Evolutionary conservation across 2,113 vertebrate genomes (phyloP), one percentile per base, ranked within the genome.

Genomic region (Puntigrus tetrazona): DNA sequence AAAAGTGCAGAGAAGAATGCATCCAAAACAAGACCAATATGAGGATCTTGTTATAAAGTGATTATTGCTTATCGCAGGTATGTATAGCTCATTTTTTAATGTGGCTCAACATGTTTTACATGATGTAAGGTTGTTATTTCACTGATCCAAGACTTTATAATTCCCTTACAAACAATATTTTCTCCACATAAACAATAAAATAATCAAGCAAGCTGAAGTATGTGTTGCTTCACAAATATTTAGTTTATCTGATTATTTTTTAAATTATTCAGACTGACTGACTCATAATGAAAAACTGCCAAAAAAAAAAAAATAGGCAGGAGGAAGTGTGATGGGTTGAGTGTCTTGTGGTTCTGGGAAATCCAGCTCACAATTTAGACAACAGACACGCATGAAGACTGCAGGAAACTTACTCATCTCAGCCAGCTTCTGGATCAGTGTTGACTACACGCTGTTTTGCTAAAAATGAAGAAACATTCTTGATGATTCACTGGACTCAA

Each of bases 371-470:
- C 2, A 29, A 1, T 22, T 29, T 8, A 43, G 57, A 61, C n/a
- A 41, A 78, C 3, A 78, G n/a, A 69, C 27, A 31, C 6, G 29
- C 6, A 10, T 4, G 13, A 18, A 7, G 43, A 5, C 1, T 18
- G 13, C 5, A 31, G 27, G 41, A 67, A 45, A 97, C 97, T 96
- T 92, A 99, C 97, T 97, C 97, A 99, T 97, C 91, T 99, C 97
- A 91, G 96, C 95, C 87, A 99, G 95, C 91, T 97, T 98, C 90
- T 97, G 96, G 76, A 98, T 97, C 89, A 99, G 96, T 52, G 96
- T 96, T 6, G 98, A 99, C 50, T 98, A n/a, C n/a, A n/a, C 97
- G 75, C 95, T 94, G 94, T 95, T 95, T 98, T 98, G 91, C 98
- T 99, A 89, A 75, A 91, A 88, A 57, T 31, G 1, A 55, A 86